These are phyloP conservation scores for Acanthacorydalis orientalis DNA, from an alignment of 2,888 invertebrate genomes.

Conservation along the genomic window DNA sequence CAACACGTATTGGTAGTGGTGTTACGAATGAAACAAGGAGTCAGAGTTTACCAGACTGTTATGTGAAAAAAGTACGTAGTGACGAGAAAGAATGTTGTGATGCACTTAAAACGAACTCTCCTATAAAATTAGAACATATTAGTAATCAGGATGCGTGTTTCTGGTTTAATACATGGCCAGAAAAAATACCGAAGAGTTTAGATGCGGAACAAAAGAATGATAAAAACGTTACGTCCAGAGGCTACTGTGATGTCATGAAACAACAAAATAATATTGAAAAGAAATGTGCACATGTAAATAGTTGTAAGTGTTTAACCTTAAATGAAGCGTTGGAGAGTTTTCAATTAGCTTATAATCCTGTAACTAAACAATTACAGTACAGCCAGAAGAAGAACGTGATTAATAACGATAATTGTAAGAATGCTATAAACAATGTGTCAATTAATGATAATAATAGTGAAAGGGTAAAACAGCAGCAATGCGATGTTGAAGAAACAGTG, in stretches of 20 bases:
- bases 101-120: constrained; percentile 15
- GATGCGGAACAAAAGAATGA: constrained; percentile 1
- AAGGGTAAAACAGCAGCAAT: too few species aligned
- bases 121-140: constrained; percentile 14
- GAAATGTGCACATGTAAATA: constrained; percentile 8
- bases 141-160: constrained; percentile 10
- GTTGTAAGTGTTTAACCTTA: constrained; percentile 35
- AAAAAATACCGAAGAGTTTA: constrained; percentile 16
- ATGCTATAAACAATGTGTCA: too few species aligned
- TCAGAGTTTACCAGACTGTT: constrained; percentile 26
- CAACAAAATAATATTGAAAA: constrained; percentile 13
- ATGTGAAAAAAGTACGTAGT: constrained; percentile 17
- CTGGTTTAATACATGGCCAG: constrained; percentile 35
- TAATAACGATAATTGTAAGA: too few species aligned
- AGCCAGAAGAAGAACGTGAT: not conserved
- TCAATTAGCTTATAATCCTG: constrained; percentile 56
- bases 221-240: constrained; percentile 14
- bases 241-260: constrained; percentile 11
- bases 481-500: not conserved
- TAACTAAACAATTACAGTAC: constrained; percentile 45
- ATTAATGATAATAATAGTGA: too few species aligned
- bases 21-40: constrained; percentile 17
- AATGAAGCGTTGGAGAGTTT: constrained; percentile 56
- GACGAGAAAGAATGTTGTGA: constrained; percentile 17
- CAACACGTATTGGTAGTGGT: not conserved